A percentile compares a stretch with the other conserved stretches of the same genome.
Conservation (phyloP, 2,888 invertebrate genomes). For the Allolobophora icterica region DNA sequence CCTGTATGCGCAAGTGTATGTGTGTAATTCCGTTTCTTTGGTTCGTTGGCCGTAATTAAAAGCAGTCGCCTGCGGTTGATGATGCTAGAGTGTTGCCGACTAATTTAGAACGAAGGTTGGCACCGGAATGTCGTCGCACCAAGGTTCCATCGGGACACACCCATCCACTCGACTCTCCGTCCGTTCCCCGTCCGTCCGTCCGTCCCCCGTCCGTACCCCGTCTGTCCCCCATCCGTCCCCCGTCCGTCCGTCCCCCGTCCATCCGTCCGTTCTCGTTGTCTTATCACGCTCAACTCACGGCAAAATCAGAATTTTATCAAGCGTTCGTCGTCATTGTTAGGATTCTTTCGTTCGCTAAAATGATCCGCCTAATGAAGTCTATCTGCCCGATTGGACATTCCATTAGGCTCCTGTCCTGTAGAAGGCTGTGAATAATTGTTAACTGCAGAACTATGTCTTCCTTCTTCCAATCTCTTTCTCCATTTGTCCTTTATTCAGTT, state of each 20-base stretch:
- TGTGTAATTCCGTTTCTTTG: neutral
- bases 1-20: neutral
- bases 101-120: neutral
- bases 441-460: neutral
- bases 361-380: neutral
- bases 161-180: neutral
- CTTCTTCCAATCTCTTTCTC: neutral
- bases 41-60: neutral
- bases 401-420: neutral
- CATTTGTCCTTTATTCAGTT: neutral
- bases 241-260: neutral
- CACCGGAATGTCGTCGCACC: neutral
- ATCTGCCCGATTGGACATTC: constrained; percentile 6
- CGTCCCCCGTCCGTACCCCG: neutral
- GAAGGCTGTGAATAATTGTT: neutral
- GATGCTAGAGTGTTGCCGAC: neutral
- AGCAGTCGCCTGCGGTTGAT: neutral
- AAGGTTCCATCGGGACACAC: neutral
- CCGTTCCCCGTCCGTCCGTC: neutral
- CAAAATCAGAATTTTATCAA: constrained; percentile 5
- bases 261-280: neutral
- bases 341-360: neutral
- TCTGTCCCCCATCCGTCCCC: neutral
- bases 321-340: constrained; percentile 17
- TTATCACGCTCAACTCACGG: neutral